These are phyloP conservation scores for Belonocnema kinseyi DNA, from an alignment of 1,140 invertebrate species.

Conservation along the genomic window DNA sequence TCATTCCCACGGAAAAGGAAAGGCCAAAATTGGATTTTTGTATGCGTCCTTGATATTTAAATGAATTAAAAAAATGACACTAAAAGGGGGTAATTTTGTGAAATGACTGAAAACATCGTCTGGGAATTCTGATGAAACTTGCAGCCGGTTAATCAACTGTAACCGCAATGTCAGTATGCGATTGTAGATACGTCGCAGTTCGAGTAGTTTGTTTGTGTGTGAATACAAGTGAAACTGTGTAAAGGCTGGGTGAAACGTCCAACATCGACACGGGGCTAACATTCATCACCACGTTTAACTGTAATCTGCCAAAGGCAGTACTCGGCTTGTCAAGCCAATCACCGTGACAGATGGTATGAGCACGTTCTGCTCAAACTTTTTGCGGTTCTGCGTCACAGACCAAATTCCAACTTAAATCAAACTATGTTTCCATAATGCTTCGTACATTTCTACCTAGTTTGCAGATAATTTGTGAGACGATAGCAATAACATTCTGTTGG, in stretches of 20 bases:
- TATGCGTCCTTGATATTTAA: no score
- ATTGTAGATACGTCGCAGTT: conserved; percentile 28
- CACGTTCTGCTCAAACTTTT: conserved; percentile 50
- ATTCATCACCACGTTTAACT: conserved; percentile 41
- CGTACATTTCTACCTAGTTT: conserved; percentile 16
- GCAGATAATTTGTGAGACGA: not conserved
- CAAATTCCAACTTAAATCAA: conserved; percentile 25
- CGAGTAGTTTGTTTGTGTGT: conserved; percentile 7
- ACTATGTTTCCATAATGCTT: conserved; percentile 14
- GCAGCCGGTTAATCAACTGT: conserved; percentile 29
- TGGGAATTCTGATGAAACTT: conserved; percentile 23
- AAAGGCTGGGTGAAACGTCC: conserved; percentile 27
- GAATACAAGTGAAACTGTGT: conserved; percentile 6
- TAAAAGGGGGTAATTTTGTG: not conserved
- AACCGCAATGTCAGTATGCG: conserved; percentile 26
- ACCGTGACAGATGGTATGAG: conserved; percentile 54
- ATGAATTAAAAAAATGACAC: no score
- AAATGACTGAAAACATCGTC: conserved; percentile 4
- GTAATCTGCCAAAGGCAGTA: conserved; percentile 54
- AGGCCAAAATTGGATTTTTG: no score
- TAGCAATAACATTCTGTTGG: conserved; percentile 12
- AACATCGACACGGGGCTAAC: conserved; percentile 47
- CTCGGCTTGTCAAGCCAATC: conserved; percentile 53
- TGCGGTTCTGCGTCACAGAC: conserved; percentile 39
- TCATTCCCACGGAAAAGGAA: no score